Base-by-base conservation (phyloP, 2,113 vertebrate genomes). In the Percopsis transmontana region DNA sequence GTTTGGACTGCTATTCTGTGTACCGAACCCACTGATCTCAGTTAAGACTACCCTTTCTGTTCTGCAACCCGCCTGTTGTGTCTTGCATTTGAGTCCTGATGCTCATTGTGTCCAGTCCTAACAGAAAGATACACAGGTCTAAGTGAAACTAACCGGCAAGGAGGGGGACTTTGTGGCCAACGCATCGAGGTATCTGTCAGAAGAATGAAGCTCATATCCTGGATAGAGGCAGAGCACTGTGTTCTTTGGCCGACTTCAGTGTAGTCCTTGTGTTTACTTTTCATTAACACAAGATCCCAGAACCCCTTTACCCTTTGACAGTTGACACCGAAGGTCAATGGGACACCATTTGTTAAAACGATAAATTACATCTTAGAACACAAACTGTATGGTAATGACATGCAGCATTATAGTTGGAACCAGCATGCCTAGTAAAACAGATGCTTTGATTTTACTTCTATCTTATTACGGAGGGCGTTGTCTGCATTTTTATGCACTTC, bases 131-230 rank as follows among this genome's bases (percentile, higher is more conserved):
- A 66, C 45, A 53, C 2, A 9, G 8, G 19, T 65, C 57, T 53
- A 18, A 20, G 66, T 62, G n/a, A 68, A 76, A 70, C 15, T 12
- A 18, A 33, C 24, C 63, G 50, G 74, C 65, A 47, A 51, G 73
- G 64, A 73, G n/a, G 65, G 65, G 64, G 76, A 85, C 79, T 79
- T 72, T 40, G 71, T 13, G 33, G 64, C 15, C 53, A 66, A 54
- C 24, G 56, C 20, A 33, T 76, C 57, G 67, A 60, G 79, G 74
- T 75, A 77, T 67, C 81, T 87, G 68, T 81, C 82, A 71, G 62
- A 84, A 79, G 79, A 85, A 89, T 85, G 88, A 84, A 85, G 83
- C 76, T 90, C 84, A 90, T 90, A 89, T 90, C 88, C 90, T 86
- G 85, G 75, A 48, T 2, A 66, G 66, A 79, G 64, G 74, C 68